Base-by-base conservation (phyloP, 2,888 invertebrate genomes). In the Leptinotarsa tumamoca region DNA sequence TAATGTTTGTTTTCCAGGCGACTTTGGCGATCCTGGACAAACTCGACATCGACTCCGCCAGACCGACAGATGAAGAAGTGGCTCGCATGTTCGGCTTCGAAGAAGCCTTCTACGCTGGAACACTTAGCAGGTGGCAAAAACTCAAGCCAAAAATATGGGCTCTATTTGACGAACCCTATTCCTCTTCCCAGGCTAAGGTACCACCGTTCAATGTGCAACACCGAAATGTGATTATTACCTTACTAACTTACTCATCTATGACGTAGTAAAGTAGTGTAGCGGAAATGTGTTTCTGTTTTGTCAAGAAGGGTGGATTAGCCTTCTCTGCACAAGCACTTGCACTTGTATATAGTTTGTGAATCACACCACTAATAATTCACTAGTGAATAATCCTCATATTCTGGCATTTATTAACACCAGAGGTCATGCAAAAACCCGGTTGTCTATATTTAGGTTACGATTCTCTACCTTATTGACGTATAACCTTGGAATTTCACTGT, bases 1-100 rank as follows among this genome's bases (percentile, higher is more conserved):
- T 15, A 7, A 18, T 21, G 21, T 27, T 61, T 73, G 58, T 18
- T 33, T 79, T 82, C 51, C 73, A 98, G 93, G 96, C 98, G 86
- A 98, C 98, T 76, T 90, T 98, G 90, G 96, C 97, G 23, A 98
- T 98, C 83, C 91, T 99, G 87, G 98, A 98, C 90, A 95, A 97
- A 85, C 90, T 98, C 89, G 98, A 99, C 90, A 93, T 97, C 84
- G 98, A 98, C 89, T 95, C 96, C 78, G 97, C 96, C 85, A 94
- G 95, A 86, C 96, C 96, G 3, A 96, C 95, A 75, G 97, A 97
- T 82, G 97, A 98, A 87, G 97, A 98, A 87, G 93, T 97, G 78
- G 97, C 97, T 72, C 93, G 96, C 82, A 92, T 97, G 86, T 98
- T 98, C 88, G 97, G 96, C 15, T 94, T 94, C 88, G 95, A 96